These are phyloP conservation scores for Channa striata DNA, from an alignment of 2,797 vertebrate genomes.

Conservation along the genomic window DNA sequence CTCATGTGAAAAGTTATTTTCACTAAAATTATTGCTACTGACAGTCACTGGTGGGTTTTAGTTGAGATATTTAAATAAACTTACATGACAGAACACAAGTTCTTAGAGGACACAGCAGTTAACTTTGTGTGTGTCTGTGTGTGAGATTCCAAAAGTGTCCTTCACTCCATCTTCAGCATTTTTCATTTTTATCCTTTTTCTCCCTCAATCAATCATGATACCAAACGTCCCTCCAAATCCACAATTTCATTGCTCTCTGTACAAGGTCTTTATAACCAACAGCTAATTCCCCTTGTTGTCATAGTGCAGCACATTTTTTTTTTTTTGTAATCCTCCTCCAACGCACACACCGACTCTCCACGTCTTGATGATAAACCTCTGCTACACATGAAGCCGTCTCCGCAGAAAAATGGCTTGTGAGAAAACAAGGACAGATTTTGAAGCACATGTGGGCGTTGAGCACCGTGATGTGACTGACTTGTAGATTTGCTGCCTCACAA, in stretches of 20 bases:
- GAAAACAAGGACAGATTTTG: constrained; percentile 27
- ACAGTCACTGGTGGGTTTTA: not conserved
- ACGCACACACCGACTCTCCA: not conserved
- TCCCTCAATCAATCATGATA: constrained; percentile 9
- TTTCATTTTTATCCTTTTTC: constrained; percentile 1
- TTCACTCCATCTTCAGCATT: not conserved
- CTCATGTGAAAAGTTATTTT: constrained; percentile 22
- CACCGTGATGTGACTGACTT: constrained; percentile 21
- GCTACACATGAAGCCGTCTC: constrained; percentile 27
- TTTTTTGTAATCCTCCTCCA: constrained; percentile 43
- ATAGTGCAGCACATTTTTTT: constrained; percentile 25
- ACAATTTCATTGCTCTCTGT: constrained; percentile 12
- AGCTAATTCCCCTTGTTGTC: constrained; percentile 38
- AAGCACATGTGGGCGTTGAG: constrained; percentile 16
- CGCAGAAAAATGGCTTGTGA: too few species aligned
- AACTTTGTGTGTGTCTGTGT: not conserved
- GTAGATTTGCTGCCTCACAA: constrained; percentile 12
- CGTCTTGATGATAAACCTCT: constrained; percentile 37
- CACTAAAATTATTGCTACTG: constrained; percentile 17
- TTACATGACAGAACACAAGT: not conserved
- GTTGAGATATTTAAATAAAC: not conserved
- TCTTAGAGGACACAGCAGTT: not conserved
- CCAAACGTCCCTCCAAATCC: constrained; percentile 6
- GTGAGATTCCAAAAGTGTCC: constrained; percentile 1
- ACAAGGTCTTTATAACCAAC: constrained; percentile 31